Evolutionary conservation across 53 echinoderm and acorn worm species (phyloP).

Genomic region (Mesocentrotus franciscanus): DNA sequence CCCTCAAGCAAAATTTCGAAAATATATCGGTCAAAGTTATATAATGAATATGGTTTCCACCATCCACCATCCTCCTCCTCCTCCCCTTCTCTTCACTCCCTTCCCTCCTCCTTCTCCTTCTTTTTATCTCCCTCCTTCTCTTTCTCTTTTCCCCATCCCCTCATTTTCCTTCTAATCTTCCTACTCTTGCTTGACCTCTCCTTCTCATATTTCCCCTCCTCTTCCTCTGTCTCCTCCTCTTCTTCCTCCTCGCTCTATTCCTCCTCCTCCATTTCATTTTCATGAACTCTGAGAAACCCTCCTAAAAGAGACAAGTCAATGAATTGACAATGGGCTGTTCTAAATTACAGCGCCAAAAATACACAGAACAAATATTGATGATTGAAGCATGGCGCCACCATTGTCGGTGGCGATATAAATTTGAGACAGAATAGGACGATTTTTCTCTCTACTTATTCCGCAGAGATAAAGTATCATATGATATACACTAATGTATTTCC

Average conservation of each 20-base stretch:
- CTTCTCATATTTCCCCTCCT: no score
- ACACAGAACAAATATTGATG: not conserved
- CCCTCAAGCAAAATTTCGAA: no score
- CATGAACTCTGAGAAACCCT: not conserved
- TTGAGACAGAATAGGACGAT: not conserved
- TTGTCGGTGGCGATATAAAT: not conserved
- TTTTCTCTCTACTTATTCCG: not conserved
- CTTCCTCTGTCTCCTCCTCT: not conserved
- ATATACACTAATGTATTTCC: not conserved
- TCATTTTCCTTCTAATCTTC: not conserved
- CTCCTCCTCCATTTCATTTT: not conserved
- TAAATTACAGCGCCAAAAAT: not conserved
- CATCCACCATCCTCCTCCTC: no score
- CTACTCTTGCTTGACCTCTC: no score
- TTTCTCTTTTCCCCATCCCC: not conserved
- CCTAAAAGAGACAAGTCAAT: not conserved
- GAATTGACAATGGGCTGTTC: not conserved
- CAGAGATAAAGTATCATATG: not conserved
- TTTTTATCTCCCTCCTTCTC: not conserved
- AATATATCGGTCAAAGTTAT: no score
- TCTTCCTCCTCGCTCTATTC: not conserved
- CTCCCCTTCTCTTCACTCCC: no score
- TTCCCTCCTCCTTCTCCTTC: not conserved
- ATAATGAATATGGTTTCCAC: no score
- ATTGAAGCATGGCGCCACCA: not conserved